A percentile compares a stretch with the other conserved stretches of the same genome.
Evolutionary conservation across 2,888 invertebrate species (phyloP).

Genomic region (Aromia moschata): DNA sequence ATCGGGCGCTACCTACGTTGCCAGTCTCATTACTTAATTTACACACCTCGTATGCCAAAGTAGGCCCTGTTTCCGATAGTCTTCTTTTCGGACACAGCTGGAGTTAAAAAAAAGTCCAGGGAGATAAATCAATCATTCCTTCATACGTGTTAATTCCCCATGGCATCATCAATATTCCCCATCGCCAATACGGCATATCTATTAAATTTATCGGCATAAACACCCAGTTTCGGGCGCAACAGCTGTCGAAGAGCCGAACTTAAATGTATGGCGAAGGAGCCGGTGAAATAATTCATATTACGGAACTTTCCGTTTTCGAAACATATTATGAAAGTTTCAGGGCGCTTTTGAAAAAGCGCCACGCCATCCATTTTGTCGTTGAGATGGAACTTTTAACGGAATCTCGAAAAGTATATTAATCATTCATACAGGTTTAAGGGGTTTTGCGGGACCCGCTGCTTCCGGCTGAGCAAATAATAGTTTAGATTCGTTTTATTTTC

Average conservation of each 20-base stretch:
- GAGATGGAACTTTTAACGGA: slow-evolving; percentile 5
- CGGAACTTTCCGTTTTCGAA: not conserved
- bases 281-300: slow-evolving; percentile 1
- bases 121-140: too few relatives aligned
- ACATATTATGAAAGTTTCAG: slow-evolving; percentile 9
- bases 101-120: too few relatives aligned
- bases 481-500: not conserved
- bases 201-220: too few relatives aligned
- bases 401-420: slow-evolving; percentile 15
- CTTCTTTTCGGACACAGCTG: too few relatives aligned
- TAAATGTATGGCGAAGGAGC: not conserved
- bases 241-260: not conserved
- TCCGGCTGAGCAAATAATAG: not conserved
- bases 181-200: too few relatives aligned
- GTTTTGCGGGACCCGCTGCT: not conserved
- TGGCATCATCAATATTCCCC: too few relatives aligned
- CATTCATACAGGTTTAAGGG: slow-evolving; percentile 15
- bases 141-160: too few relatives aligned
- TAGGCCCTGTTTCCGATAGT: too few relatives aligned
- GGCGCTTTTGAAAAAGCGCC: not conserved
- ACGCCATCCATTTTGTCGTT: slow-evolving; percentile 3
- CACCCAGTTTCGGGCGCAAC: too few relatives aligned
- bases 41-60: too few relatives aligned
- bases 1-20: too few relatives aligned
- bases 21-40: too few relatives aligned